These are phyloP conservation scores for Tipula confusa DNA, from an alignment of 2,888 invertebrate genomes.

Conservation along the genomic window DNA sequence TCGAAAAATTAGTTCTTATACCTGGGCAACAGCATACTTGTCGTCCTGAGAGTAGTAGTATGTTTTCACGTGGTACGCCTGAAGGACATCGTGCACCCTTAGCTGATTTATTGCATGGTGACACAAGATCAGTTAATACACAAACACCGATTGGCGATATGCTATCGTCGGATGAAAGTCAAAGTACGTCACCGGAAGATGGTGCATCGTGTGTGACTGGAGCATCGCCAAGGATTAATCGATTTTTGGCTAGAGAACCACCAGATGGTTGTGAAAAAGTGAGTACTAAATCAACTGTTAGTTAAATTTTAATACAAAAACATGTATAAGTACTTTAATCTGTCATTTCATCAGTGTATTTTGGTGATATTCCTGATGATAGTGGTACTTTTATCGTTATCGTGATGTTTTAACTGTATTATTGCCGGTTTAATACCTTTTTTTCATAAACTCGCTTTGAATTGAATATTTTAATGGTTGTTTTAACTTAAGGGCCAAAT, in stretches of 20 bases:
- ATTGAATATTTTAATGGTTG: too few species aligned
- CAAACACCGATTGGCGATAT: conserved; percentile 74
- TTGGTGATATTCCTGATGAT: too few species aligned
- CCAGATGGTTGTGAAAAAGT: conserved; percentile 87
- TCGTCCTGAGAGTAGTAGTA: conserved; percentile 38
- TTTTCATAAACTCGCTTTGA: too few species aligned
- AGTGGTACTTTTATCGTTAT: too few species aligned
- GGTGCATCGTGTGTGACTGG: conserved; percentile 64
- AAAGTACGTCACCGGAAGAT: conserved; percentile 71
- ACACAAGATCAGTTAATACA: conserved; percentile 68
- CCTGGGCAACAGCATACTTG: conserved; percentile 46
- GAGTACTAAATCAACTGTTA: too few species aligned
- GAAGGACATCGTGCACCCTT: conserved; percentile 83
- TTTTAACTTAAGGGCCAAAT: too few species aligned
- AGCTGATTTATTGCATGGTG: conserved; percentile 62
- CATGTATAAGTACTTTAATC: too few species aligned
- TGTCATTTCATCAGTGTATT: too few species aligned
- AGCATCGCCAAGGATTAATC: conserved; percentile 79
- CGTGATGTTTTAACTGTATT: too few species aligned
- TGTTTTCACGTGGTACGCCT: conserved; percentile 62
- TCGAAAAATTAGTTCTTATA: conserved; percentile 69
- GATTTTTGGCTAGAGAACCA: conserved; percentile 79
- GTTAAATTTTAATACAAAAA: too few species aligned
- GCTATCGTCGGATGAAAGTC: conserved; percentile 69
- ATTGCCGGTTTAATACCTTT: too few species aligned